phyloP scores from a whole-genome alignment of 2,113 vertebrate genomes.

The Dolichallabes microphthalmus region DNA sequence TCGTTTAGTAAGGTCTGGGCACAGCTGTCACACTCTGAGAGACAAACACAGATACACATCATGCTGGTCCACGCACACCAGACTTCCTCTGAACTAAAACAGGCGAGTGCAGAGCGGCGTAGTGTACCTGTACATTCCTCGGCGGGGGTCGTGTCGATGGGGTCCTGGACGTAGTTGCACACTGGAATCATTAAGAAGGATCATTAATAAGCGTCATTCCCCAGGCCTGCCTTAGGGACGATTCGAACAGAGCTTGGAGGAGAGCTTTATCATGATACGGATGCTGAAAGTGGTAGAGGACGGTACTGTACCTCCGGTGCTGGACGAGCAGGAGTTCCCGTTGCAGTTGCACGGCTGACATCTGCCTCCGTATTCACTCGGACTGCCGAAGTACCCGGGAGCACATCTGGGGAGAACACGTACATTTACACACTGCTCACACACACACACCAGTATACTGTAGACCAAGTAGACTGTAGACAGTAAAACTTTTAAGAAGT shows the following conservation, averaged over 20 bases:
- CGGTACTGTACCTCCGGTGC: slow-evolving; percentile 80
- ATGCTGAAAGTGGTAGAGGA: background rate
- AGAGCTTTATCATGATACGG: background rate
- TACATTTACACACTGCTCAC: no score
- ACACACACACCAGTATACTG: no score
- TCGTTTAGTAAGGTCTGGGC: slow-evolving; percentile 82
- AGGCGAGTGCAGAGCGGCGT: background rate
- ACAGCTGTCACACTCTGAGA: slow-evolving; percentile 89
- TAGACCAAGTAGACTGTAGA: background rate
- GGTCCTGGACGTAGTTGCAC: slow-evolving; percentile 81
- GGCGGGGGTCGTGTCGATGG: slow-evolving; percentile 79
- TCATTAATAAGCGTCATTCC: background rate
- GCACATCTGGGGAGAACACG: slow-evolving; percentile 79
- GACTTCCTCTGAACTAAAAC: background rate
- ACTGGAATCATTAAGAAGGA: slow-evolving; percentile 67
- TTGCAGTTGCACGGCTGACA: slow-evolving; percentile 84
- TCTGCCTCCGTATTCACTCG: slow-evolving; percentile 74
- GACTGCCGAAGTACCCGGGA: slow-evolving; percentile 88
- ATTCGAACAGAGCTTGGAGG: background rate
- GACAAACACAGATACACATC: slow-evolving; percentile 27
- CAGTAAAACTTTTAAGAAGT: no score
- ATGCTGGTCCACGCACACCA: background rate
- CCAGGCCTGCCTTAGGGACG: background rate
- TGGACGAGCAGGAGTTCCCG: slow-evolving; percentile 80
- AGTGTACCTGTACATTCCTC: slow-evolving; percentile 82